Conservation (phyloP, 2,113 vertebrate genomes). For the Crotalus horridus region DNA sequence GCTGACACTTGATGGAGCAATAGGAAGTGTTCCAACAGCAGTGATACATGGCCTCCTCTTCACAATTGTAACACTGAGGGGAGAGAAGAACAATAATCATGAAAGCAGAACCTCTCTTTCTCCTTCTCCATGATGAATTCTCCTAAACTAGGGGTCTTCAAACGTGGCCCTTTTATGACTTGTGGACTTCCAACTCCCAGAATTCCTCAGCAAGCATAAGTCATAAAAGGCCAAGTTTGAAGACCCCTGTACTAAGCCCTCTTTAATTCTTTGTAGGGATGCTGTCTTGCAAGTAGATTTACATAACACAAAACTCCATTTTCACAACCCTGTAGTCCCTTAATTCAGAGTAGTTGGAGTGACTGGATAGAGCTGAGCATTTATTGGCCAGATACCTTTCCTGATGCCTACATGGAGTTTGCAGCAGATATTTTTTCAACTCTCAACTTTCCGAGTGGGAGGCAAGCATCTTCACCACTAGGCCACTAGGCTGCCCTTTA, state of each 20-base stretch:
- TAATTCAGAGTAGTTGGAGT: background rate
- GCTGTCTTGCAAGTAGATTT: background rate
- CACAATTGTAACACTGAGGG: conserved; percentile 95
- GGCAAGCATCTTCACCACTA: too few relatives aligned
- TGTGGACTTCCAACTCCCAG: too few relatives aligned
- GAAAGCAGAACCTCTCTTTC: background rate
- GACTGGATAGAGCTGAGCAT: background rate
- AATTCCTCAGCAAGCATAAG: too few relatives aligned
- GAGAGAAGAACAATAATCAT: background rate
- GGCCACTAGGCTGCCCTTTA: background rate
- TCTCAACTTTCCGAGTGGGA: too few relatives aligned
- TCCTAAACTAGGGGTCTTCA: background rate
- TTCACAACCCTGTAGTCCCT: background rate
- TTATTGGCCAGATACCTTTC: background rate
- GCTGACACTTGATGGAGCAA: conserved; percentile 99
- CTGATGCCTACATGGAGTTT: background rate
- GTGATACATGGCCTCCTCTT: conserved; percentile 99
- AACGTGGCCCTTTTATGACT: too few relatives aligned
- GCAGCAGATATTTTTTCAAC: conserved; percentile 60
- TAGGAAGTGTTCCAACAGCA: conserved; percentile 99
- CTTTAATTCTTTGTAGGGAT: background rate
- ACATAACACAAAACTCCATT: background rate
- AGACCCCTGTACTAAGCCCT: too few relatives aligned
- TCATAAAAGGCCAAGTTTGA: too few relatives aligned
- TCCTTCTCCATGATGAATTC: background rate